Conservation (phyloP, 2,113 vertebrate genomes). For the Cyanoderma ruficeps region DNA sequence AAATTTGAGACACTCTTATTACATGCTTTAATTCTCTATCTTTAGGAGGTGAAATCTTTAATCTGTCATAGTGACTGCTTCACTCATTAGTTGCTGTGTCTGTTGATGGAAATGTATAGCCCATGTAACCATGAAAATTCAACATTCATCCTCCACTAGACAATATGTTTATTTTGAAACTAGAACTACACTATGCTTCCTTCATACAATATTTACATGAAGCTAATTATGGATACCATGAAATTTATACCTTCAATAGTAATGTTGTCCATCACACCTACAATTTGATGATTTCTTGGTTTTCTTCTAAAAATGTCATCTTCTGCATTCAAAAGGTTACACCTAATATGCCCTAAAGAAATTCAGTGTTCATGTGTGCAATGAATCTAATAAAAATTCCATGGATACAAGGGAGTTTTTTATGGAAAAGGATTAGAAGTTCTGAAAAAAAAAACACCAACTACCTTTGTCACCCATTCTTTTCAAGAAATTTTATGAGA, state of each 20-base stretch:
- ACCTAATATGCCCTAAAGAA: background rate
- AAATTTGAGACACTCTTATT: background rate
- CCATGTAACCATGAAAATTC: background rate
- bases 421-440: background rate
- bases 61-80: background rate
- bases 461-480: background rate
- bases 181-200: background rate
- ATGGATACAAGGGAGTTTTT: rapidly evolving
- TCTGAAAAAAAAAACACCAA: background rate
- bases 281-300: background rate
- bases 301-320: background rate
- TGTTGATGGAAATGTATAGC: background rate
- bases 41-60: background rate
- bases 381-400: background rate
- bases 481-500: background rate
- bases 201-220: background rate
- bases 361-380: background rate
- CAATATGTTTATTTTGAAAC: background rate
- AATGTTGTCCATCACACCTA: background rate
- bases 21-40: background rate
- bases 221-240: background rate
- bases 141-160: background rate
- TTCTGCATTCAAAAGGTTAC: background rate
- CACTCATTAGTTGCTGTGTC: background rate
- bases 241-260: background rate